Percentiles rank a stretch among this genome's conserved stretches.
These are phyloP conservation scores for Heterodera schachtii DNA, from an alignment of 1,140 invertebrate species.

Conservation along the genomic window DNA sequence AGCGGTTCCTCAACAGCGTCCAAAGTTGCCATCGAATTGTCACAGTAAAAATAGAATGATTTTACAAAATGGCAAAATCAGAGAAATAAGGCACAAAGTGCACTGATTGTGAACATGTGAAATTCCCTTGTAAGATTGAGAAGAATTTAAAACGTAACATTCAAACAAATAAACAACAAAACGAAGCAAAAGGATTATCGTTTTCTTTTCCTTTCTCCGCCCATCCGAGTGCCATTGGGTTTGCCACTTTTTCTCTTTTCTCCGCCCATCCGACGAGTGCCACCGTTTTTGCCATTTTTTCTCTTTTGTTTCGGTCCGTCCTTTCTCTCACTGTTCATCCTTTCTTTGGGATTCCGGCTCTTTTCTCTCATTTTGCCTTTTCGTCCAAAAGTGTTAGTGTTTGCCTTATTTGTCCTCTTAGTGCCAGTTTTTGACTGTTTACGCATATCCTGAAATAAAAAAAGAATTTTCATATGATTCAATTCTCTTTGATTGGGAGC, in stretches of 20 bases:
- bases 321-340: neutral
- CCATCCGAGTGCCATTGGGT: too few species aligned
- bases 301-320: neutral
- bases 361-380: neutral
- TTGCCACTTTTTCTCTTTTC: neutral
- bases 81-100: neutral
- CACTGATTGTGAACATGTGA: too few species aligned
- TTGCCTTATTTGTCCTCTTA: neutral
- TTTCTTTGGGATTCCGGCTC: neutral
- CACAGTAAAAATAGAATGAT: neutral
- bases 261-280: too few species aligned
- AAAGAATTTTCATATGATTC: neutral
- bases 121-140: too few species aligned
- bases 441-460: neutral
- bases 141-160: neutral
- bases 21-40: neutral
- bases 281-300: too few species aligned
- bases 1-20: slow-evolving; percentile 84
- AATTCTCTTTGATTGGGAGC: too few species aligned
- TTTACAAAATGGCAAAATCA: too few species aligned
- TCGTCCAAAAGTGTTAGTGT: neutral
- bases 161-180: neutral
- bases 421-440: neutral
- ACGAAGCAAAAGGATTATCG: neutral
- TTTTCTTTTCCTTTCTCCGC: neutral